A percentile compares a stretch with the other conserved stretches of the same genome.
Evolutionary conservation across 2,797 vertebrate genomes (phyloP).

Genomic region (Alectoris magna): DNA sequence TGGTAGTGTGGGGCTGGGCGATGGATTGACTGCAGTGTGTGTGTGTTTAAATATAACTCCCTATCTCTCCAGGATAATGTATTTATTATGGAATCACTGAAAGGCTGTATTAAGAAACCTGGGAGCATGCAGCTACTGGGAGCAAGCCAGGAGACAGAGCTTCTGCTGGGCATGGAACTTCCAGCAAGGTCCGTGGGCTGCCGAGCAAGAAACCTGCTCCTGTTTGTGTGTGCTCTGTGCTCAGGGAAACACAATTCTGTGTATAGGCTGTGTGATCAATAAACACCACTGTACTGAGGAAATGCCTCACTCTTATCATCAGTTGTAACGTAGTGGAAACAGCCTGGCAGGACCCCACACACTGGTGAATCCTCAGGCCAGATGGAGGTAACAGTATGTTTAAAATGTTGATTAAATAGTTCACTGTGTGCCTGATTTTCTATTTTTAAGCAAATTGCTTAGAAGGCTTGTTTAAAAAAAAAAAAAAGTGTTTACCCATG

Average conservation of each 20-base stretch:
- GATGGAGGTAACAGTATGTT: constrained; percentile 23
- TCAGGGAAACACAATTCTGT: constrained; percentile 37
- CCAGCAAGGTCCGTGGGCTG: background rate
- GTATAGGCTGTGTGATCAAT: background rate
- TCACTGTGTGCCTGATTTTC: background rate
- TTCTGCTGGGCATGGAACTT: background rate
- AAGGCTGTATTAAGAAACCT: constrained; percentile 33
- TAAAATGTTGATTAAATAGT: constrained; percentile 36
- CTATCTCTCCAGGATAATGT: constrained; percentile 41
- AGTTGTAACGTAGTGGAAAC: background rate
- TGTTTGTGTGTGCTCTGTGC: constrained; percentile 38
- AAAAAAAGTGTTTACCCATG: background rate
- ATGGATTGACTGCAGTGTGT: constrained; percentile 48
- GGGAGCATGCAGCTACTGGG: background rate
- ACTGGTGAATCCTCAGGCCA: constrained; percentile 7
- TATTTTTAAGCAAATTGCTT: constrained; percentile 12
- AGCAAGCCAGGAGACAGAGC: constrained; percentile 32
- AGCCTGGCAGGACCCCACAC: background rate
- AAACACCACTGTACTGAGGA: constrained; percentile 26
- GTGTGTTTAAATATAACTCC: constrained; percentile 55
- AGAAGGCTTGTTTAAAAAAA: background rate
- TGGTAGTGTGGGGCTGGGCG: fast-evolving
- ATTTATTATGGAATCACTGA: constrained; percentile 53
- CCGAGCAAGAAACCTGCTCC: background rate
- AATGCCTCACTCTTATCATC: background rate